Base-by-base conservation (phyloP, 2,888 invertebrate genomes). In the Lasius platythorax region DNA sequence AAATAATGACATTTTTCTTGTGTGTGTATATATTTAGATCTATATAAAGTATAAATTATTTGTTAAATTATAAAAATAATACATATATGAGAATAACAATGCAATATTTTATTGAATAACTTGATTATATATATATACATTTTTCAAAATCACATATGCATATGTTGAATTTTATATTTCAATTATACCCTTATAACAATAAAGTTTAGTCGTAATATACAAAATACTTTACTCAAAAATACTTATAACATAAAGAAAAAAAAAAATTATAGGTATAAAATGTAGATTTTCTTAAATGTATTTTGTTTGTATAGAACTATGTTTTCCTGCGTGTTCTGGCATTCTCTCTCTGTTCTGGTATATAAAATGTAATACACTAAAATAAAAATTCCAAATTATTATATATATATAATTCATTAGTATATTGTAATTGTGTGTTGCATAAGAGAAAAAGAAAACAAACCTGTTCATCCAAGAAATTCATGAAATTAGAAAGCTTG, bases 381-480 rank as follows among this genome's bases (percentile, higher is more conserved):
- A 92, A 91, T n/a, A 37, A 82, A 84, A 28, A 61, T 15, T 40
- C 5, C 12, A 81, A 63, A 66, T 43, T 81, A 74, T 40, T 61
- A 33, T 74, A 15, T 63, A 64, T 78, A 74, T 15, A 76, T 82
- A 68, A 53, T 50, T 40, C 40, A 12, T 67, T 15, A 18, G 18
- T 11, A 28, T 23, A 43, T 40, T 11, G 0, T 18, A 12, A 50
- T 70, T 53, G 15, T 28, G 3, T 28, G 6, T 37, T 46, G 3
- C 2, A 53, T 23, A n/a, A 58, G 46, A 30, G 9, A 40, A 11
- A 50, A 64, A 23, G n/a, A 23, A 33, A 61, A 28, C 15, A 46
- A 87, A 96, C 96, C 93, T 96, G 94, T 87, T 96, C 95, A 93
- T 96, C 96, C 33, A 96, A 91, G 86, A 95, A 96, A 84, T 96